phyloP scores from a whole-genome alignment of 2,888 invertebrate genomes.

The Leucophenga maculata region DNA sequence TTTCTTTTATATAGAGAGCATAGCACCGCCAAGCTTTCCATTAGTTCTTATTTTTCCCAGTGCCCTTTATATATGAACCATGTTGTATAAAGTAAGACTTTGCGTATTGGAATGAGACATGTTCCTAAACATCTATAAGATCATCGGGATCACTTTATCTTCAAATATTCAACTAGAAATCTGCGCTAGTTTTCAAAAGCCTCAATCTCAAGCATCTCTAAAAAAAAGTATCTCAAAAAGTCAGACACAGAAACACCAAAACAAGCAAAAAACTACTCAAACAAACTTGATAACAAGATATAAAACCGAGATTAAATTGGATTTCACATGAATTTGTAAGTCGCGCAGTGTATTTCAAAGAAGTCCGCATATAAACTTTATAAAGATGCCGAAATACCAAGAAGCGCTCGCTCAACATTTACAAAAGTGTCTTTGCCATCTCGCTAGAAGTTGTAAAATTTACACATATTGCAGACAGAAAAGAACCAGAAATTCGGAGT shows the following conservation, averaged over 20 bases:
- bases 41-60: no score
- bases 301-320: slow-evolving; percentile 56
- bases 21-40: no score
- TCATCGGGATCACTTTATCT: not conserved
- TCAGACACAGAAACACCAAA: not conserved
- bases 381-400: slow-evolving; percentile 43
- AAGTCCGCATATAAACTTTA: slow-evolving; percentile 24
- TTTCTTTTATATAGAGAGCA: no score
- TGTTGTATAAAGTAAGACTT: no score
- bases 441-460: slow-evolving; percentile 52
- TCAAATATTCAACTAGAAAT: not conserved
- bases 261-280: slow-evolving; percentile 1
- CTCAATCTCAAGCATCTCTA: not conserved
- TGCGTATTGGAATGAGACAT: no score
- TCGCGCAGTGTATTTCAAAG: slow-evolving; percentile 41
- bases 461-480: slow-evolving; percentile 38
- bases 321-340: slow-evolving; percentile 60
- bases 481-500: slow-evolving; percentile 3
- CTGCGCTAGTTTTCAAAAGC: not conserved
- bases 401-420: slow-evolving; percentile 61
- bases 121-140: no score
- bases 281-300: slow-evolving; percentile 22
- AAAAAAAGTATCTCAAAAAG: not conserved
- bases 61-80: no score
- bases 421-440: slow-evolving; percentile 28